Evolutionary conservation across 2,888 invertebrate species (phyloP).

Genomic region (Dermolepida albohirtum): DNA sequence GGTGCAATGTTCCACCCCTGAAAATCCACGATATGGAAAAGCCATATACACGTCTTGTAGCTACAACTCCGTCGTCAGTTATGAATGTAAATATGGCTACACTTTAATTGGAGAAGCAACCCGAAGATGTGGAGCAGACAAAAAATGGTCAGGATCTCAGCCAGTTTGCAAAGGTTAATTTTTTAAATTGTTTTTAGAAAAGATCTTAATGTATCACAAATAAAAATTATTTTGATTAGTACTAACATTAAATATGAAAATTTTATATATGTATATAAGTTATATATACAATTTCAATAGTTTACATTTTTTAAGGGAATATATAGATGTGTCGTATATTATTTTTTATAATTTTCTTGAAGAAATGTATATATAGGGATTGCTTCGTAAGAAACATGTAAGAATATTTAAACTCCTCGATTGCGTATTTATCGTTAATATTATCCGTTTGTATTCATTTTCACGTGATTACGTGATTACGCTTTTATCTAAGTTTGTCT

Average conservation of each 20-base stretch:
- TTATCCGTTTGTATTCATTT: too few species aligned
- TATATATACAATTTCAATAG: too few species aligned
- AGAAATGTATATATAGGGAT: too few species aligned
- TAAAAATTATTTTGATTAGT: background rate
- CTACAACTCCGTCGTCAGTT: slow-evolving; percentile 95
- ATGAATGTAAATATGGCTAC: slow-evolving; percentile 96
- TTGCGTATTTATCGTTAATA: too few species aligned
- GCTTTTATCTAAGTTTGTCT: too few species aligned
- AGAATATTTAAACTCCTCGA: too few species aligned
- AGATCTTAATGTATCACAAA: slow-evolving; percentile 12
- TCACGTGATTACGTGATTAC: too few species aligned
- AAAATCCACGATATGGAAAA: slow-evolving; percentile 92
- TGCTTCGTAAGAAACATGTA: too few species aligned
- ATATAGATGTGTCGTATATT: too few species aligned
- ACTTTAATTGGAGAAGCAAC: slow-evolving; percentile 91
- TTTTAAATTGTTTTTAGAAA: background rate
- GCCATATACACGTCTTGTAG: slow-evolving; percentile 93
- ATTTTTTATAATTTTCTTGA: too few species aligned
- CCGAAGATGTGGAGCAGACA: slow-evolving; percentile 92
- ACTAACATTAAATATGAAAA: background rate
- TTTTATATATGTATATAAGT: background rate
- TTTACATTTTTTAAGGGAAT: too few species aligned
- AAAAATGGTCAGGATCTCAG: slow-evolving; percentile 93
- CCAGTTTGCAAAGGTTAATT: slow-evolving; percentile 89
- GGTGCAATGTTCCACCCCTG: slow-evolving; percentile 93